Base-by-base conservation (phyloP, 2,888 invertebrate species). In the Rhamphomyia laevipes region DNA sequence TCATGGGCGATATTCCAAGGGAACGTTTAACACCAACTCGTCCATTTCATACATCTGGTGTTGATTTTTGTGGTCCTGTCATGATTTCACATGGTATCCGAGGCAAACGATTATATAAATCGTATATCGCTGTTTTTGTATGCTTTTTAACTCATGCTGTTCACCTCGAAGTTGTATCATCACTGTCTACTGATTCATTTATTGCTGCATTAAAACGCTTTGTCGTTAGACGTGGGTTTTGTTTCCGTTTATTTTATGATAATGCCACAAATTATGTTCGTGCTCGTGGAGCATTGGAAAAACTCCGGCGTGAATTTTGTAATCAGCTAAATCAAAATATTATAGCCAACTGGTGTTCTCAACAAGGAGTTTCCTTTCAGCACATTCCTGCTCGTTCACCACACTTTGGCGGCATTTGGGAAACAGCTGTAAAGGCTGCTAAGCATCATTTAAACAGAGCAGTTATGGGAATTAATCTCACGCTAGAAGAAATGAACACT, bases 61-160 rank as follows among this genome's bases (percentile, higher is more conserved):
- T 54, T 1, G 56, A 57, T 46, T 56, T 52, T 35, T 53, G 46
- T 15, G 55, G 56, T 16, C 56, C 53, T 1, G 27, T 54, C 15
- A 35, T 18, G 12, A 48, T 53, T 4, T 55, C 52, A 40, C 35
- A 44, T 21, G 33, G 40, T 11, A 12, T 16, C 5, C 37, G 53
- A 18, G 38, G 47, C 16, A 46, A 45, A 27, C 27, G 16, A 23
- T 23, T 15, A 9, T 33, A 37, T 3, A 51, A 55, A 17, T 21
- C 48, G 0, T 51, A 53, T 45, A 27, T 49, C 13, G 48, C 49
- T 11, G 45, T 50, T n/a, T 51, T 51, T 10, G 44, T 49, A 4
- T 42, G 47, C 16, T 40, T 52, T 33, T n/a, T 15, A 3, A 43
- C 46, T 6, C 38, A 41, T 37, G 46, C 49, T 15, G 41, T 53